Percentiles rank a stretch among this genome's conserved stretches.
These are phyloP conservation scores for Seira sanloemensis DNA, from an alignment of 2,888 invertebrate species.

Conservation along the genomic window DNA sequence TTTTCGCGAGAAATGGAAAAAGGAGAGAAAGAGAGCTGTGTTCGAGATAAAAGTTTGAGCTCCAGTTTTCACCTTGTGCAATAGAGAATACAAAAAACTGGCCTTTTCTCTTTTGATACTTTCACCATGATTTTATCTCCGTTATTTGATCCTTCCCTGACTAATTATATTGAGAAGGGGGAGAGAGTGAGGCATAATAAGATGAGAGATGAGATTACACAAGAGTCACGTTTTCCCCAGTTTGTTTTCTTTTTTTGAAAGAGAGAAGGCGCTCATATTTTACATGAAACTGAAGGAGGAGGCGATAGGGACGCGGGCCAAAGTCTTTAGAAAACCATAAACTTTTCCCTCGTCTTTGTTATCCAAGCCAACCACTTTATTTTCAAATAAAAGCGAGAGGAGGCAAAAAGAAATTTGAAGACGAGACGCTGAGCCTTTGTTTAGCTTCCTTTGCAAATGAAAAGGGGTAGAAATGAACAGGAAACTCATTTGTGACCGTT, in stretches of 20 bases:
- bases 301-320: background rate
- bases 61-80: constrained; percentile 5
- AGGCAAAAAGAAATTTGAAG: constrained; percentile 1
- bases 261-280: background rate
- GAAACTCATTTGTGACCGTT: constrained; percentile 17
- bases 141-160: constrained; percentile 7
- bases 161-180: constrained; percentile 28
- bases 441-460: background rate
- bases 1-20: background rate
- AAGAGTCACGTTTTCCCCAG: background rate
- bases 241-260: background rate
- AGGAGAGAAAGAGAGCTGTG: background rate
- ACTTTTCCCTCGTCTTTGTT: background rate
- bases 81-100: background rate
- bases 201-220: constrained; percentile 11
- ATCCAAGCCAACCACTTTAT: background rate
- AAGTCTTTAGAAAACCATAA: background rate
- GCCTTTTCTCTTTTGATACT: constrained; percentile 7
- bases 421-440: background rate
- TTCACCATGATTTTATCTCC: constrained; percentile 20
- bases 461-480: constrained; percentile 3
- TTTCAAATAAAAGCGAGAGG: background rate
- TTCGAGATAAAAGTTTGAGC: background rate
- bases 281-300: background rate
- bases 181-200: background rate